Evolutionary conservation across 2,113 vertebrate species (phyloP).

Genomic region (Eolophus roseicapilla): DNA sequence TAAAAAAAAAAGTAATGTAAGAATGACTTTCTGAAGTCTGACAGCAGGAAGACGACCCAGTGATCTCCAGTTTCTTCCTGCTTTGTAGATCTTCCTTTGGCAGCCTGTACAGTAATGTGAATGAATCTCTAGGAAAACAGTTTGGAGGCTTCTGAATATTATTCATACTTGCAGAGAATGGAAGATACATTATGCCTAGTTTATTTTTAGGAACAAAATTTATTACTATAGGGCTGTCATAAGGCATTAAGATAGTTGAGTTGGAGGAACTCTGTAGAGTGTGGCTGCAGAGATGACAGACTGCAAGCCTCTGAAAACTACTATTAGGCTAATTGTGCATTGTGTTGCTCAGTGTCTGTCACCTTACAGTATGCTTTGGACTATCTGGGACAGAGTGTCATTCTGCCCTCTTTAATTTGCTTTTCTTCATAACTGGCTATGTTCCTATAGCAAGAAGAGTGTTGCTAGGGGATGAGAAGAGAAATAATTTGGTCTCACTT

Average conservation of each 20-base stretch:
- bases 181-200: constrained; percentile 53
- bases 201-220: constrained; percentile 69
- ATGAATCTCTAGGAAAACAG: constrained; percentile 37
- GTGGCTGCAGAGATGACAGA: constrained; percentile 21
- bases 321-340: constrained; percentile 53
- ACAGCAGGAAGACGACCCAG: not conserved
- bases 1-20: not conserved
- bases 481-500: constrained; percentile 33
- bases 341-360: constrained; percentile 18
- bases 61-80: not conserved
- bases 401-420: not conserved
- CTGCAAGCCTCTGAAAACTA: constrained; percentile 2
- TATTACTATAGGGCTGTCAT: constrained; percentile 35
- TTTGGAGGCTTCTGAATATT: constrained; percentile 37
- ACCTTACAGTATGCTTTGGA: not conserved
- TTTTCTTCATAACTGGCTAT: not conserved
- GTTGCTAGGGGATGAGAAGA: constrained; percentile 32
- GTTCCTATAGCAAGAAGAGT: not conserved
- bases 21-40: not conserved
- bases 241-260: constrained; percentile 22
- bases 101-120: not conserved
- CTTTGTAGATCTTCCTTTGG: not conserved
- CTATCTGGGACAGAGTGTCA: not conserved
- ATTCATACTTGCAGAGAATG: constrained; percentile 45
- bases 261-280: not conserved